A percentile compares a stretch with the other conserved stretches of the same genome.
Evolutionary conservation across 2,797 vertebrate genomes (phyloP).

Genomic region (Crenuchus spilurus): DNA sequence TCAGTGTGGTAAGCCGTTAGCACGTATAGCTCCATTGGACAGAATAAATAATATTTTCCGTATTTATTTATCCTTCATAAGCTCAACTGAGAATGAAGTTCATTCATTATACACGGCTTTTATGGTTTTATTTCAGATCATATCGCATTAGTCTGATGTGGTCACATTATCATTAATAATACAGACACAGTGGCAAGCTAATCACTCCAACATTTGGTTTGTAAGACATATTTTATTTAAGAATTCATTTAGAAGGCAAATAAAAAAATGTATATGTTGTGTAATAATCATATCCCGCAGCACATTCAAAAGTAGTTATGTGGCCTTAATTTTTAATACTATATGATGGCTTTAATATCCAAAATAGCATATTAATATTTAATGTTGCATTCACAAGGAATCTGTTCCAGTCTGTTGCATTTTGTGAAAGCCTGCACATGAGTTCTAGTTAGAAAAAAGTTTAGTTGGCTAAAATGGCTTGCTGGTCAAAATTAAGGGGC

Average conservation of each 20-base stretch:
- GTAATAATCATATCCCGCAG: conserved; percentile 43
- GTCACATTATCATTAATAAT: conserved; percentile 50
- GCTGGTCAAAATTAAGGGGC: conserved; percentile 20
- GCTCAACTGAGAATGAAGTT: conserved; percentile 26
- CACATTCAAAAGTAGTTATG: conserved; percentile 45
- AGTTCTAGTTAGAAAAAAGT: conserved; percentile 18
- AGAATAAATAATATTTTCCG: neutral
- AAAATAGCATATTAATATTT: conserved; percentile 55
- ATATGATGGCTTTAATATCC: conserved; percentile 48
- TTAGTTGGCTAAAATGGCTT: neutral
- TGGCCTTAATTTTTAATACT: conserved; percentile 49
- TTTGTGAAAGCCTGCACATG: conserved; percentile 20
- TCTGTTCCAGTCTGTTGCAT: conserved; percentile 25
- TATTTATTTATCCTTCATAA: conserved; percentile 3
- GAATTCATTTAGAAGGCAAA: conserved; percentile 50
- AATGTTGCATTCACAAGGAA: conserved; percentile 39
- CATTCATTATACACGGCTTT: conserved; percentile 51
- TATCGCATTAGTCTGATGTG: conserved; percentile 38
- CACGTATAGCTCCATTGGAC: neutral
- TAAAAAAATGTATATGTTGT: conserved; percentile 45
- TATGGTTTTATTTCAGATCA: conserved; percentile 42
- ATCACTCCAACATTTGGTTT: conserved; percentile 48
- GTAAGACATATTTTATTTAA: conserved; percentile 59
- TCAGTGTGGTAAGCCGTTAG: neutral
- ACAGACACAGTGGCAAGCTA: conserved; percentile 34